Percentiles rank a stretch among this genome's conserved stretches.
Conservation (phyloP, 2,797 vertebrate genomes). For the Triplophysa yarkandensis region DNA sequence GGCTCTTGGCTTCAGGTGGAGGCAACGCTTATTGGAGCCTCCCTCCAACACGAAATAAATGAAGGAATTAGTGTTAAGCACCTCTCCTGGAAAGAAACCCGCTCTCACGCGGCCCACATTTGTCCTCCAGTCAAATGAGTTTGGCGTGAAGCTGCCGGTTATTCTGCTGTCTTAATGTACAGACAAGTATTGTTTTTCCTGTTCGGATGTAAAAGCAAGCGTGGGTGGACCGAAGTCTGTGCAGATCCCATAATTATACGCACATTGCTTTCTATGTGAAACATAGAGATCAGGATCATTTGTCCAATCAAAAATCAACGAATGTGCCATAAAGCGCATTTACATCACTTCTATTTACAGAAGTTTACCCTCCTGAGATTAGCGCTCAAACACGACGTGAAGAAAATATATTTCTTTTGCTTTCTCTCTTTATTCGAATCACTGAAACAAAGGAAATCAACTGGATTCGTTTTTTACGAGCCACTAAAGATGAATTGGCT, state of each 20-base stretch:
- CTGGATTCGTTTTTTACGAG: conserved; percentile 30
- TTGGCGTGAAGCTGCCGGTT: conserved; percentile 25
- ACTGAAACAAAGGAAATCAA: conserved; percentile 29
- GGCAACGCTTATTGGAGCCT: conserved; percentile 61
- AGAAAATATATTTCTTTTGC: neutral
- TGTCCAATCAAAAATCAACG: conserved; percentile 1
- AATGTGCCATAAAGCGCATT: neutral
- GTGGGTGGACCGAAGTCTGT: conserved; percentile 31
- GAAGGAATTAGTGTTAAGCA: conserved; percentile 71
- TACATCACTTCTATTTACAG: neutral
- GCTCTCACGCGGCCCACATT: conserved; percentile 36
- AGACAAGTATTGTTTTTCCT: conserved; percentile 36
- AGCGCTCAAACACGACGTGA: neutral
- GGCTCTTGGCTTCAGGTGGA: conserved; percentile 67
- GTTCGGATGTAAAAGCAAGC: conserved; percentile 19
- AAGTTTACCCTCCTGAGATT: neutral
- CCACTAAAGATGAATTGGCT: conserved; percentile 36
- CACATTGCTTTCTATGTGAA: neutral
- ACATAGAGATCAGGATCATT: conserved; percentile 4
- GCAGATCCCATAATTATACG: conserved; percentile 18
- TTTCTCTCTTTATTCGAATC: conserved; percentile 10
- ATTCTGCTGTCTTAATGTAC: conserved; percentile 30
- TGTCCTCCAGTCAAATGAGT: conserved; percentile 62
- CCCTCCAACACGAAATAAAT: conserved; percentile 63
- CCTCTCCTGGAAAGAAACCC: conserved; percentile 56